A percentile compares a stretch with the other conserved stretches of the same genome.
Evolutionary conservation across 2,888 invertebrate genomes (phyloP).

Genomic region (Liodrosophila aerea): DNA sequence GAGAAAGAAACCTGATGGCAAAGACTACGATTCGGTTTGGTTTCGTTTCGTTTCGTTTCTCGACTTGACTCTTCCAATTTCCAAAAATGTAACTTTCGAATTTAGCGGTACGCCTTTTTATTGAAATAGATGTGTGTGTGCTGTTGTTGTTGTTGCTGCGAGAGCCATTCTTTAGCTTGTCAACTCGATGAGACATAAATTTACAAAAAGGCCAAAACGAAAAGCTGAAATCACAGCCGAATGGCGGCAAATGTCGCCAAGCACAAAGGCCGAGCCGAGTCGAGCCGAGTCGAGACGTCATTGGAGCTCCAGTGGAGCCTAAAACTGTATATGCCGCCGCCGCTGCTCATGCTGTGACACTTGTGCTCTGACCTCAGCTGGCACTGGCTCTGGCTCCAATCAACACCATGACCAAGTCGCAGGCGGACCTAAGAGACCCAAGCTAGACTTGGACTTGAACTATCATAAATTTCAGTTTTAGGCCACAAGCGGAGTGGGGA

Average conservation of each 20-base stretch:
- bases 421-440: constrained; percentile 44
- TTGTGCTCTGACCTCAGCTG: constrained; percentile 57
- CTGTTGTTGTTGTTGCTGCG: constrained; percentile 33
- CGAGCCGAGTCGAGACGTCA: constrained; percentile 20
- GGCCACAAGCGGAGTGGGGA: constrained; percentile 61
- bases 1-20: constrained; percentile 70
- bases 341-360: constrained; percentile 66
- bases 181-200: constrained; percentile 79
- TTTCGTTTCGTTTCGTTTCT: constrained; percentile 19
- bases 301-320: constrained; percentile 25
- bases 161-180: constrained; percentile 76
- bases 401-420: constrained; percentile 65
- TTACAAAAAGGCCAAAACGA: constrained; percentile 64
- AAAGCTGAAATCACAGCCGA: constrained; percentile 57
- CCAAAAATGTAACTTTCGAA: constrained; percentile 79
- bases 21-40: constrained; percentile 4
- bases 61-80: constrained; percentile 60
- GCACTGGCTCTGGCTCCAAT: constrained; percentile 50
- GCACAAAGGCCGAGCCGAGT: constrained; percentile 58
- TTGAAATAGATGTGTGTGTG: constrained; percentile 50
- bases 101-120: constrained; percentile 76
- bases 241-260: constrained; percentile 63
- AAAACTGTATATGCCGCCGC: too few species aligned
- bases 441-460: constrained; percentile 25
- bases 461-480: constrained; percentile 72